phyloP scores from a whole-genome alignment of 2,888 invertebrate species.

The Pollenia labialis region DNA sequence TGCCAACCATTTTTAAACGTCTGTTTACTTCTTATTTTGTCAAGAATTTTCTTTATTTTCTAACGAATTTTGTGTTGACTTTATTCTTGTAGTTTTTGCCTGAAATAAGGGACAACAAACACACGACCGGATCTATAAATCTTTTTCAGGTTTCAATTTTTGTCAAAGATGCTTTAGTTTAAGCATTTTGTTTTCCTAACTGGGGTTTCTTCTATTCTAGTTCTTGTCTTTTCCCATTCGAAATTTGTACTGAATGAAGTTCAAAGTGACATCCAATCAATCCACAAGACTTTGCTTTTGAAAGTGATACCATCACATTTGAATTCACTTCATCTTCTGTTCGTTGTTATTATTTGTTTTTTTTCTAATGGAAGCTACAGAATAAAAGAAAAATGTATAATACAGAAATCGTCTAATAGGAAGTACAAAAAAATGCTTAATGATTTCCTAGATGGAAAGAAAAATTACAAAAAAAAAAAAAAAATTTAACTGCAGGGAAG shows the following conservation, averaged over 20 bases:
- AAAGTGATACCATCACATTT: neutral
- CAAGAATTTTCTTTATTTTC: neutral
- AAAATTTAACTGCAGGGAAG: too few relatives aligned
- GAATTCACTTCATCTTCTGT: too few relatives aligned
- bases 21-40: constrained; percentile 11
- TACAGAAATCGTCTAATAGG: neutral
- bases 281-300: neutral
- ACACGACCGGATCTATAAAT: constrained; percentile 30
- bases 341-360: neutral
- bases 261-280: constrained; percentile 6
- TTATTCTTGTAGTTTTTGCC: neutral
- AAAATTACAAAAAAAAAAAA: too few relatives aligned
- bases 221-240: neutral
- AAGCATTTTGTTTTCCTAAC: neutral
- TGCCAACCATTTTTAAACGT: constrained; percentile 20
- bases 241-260: constrained; percentile 11
- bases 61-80: neutral
- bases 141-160: constrained; percentile 27
- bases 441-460: constrained; percentile 38
- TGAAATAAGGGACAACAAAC: neutral
- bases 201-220: neutral
- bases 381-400: neutral
- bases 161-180: neutral
- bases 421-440: constrained; percentile 49
- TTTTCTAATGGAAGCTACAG: neutral